Conservation (phyloP, 2,888 invertebrate genomes). For the Drosophila peninsularis region DNA sequence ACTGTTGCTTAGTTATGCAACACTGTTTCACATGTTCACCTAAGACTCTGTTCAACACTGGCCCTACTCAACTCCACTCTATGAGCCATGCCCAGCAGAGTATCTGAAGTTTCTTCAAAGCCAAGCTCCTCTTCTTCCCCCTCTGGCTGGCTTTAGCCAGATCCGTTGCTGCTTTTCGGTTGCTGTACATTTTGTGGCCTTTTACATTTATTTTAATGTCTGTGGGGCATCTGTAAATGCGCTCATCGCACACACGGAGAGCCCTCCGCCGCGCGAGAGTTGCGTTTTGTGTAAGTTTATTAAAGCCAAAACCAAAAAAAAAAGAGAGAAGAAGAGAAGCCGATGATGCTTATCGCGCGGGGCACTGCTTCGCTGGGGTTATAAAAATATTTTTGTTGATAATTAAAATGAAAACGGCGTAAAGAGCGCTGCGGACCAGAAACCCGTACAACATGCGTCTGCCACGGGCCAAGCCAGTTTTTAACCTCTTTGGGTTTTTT, state of each 20-base stretch:
- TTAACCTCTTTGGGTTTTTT: constrained; percentile 31
- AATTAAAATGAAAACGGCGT: constrained; percentile 78
- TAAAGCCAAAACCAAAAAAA: constrained; percentile 26
- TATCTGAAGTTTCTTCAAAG: constrained; percentile 14
- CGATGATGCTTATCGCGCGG: constrained; percentile 55
- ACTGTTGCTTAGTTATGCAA: background rate
- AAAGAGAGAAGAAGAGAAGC: background rate
- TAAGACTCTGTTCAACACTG: background rate
- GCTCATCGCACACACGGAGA: constrained; percentile 56
- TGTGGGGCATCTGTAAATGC: constrained; percentile 68
- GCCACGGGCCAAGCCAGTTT: constrained; percentile 82
- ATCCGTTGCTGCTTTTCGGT: constrained; percentile 14
- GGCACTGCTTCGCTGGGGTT: constrained; percentile 44
- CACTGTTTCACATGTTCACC: background rate
- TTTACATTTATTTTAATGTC: constrained; percentile 75
- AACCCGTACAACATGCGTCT: constrained; percentile 74
- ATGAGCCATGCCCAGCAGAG: background rate
- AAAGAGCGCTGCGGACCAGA: constrained; percentile 31
- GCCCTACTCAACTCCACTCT: too few relatives aligned
- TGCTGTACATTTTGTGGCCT: constrained; percentile 57
- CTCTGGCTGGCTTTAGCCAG: constrained; percentile 1
- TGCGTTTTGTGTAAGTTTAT: constrained; percentile 57
- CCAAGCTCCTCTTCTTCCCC: constrained; percentile 3
- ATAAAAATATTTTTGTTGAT: constrained; percentile 78
- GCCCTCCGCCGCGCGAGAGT: constrained; percentile 22